Base-by-base conservation (phyloP, 2,113 vertebrate species). In the Rhadina sibilatrix region DNA sequence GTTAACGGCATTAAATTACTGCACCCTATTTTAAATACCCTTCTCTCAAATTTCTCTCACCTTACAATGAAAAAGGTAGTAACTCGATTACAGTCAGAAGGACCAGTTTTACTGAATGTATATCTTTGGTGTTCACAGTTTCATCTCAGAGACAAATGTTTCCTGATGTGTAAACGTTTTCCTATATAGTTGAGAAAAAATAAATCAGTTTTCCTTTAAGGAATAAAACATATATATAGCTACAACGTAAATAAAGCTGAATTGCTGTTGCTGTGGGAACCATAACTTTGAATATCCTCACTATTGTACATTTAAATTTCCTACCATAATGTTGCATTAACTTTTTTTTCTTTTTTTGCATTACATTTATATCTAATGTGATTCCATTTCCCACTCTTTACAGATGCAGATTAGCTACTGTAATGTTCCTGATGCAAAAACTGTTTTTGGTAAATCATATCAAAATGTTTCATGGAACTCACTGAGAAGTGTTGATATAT, bases 381-480 rank as follows among this genome's bases (percentile, higher is more conserved):
- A 97, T 98, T 97, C 98, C 92, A 97, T 97, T 97, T 94, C 96
- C 96, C 81, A 91, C 95, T 96, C 97, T 96, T 98, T 98, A 97
- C 94, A 98, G 97, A 98, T 97, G 97, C 97, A 98, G 98, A 98
- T 98, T 97, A 97, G 92, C 83, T 94, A 96, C 97, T 92, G 90
- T 83, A 95, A 94, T 35, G 64, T 91, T 92, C 96, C 95, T 85
- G 93, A 96, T 97, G 97, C 97, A 97, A 97, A 98, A 98, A 90
- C 96, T 98, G 96, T 97, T 98, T 98, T 98, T 97, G 97, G 97
- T 98, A 98, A 98, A 98, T 98, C 97, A 96, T 97, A 98, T 98
- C 97, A 98, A 98, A 98, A 97, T 97, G 97, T 98, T 98, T 97
- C 97, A 83, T 83, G 96, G 98, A 97, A 97, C 93, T 95, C 95